phyloP scores from a whole-genome alignment of 2,888 invertebrate species.

The Phlogophora meticulosa region DNA sequence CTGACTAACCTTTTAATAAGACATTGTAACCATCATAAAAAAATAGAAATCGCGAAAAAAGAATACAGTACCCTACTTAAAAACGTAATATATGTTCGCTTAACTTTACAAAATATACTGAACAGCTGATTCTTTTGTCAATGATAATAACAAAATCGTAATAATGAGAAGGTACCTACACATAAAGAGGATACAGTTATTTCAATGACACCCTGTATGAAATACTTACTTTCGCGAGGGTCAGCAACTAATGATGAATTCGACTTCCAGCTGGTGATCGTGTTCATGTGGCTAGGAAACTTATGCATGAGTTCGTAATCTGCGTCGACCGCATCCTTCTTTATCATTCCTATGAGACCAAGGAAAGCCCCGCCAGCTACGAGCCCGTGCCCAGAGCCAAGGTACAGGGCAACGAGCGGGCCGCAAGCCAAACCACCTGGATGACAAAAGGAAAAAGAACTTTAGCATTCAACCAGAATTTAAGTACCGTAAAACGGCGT shows the following conservation, averaged over 20 bases:
- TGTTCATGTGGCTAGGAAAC: slow-evolving; percentile 67
- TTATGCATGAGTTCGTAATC: slow-evolving; percentile 67
- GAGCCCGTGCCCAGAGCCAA: slow-evolving; percentile 78
- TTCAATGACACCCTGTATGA: background rate
- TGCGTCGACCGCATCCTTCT: slow-evolving; percentile 77
- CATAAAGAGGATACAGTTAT: no score
- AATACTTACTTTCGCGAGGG: slow-evolving; percentile 80
- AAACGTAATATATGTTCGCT: no score
- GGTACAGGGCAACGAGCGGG: slow-evolving; percentile 77
- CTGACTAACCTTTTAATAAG: no score
- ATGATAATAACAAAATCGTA: no score
- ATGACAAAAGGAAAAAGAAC: background rate
- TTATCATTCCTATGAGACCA: slow-evolving; percentile 75
- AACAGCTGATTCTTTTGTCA: no score
- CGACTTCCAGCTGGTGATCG: slow-evolving; percentile 70
- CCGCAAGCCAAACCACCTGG: slow-evolving; percentile 84
- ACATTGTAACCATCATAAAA: no score
- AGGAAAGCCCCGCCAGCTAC: slow-evolving; percentile 77
- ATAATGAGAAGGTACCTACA: no score
- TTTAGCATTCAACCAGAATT: no score
- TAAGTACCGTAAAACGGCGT: no score
- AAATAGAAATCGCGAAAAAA: no score
- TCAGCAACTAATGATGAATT: slow-evolving; percentile 74
- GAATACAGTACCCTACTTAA: no score
- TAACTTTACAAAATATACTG: no score